Percentiles rank a stretch among this genome's conserved stretches.
phyloP scores from a whole-genome alignment of 2,888 invertebrate genomes.

The Metalampra italica region DNA sequence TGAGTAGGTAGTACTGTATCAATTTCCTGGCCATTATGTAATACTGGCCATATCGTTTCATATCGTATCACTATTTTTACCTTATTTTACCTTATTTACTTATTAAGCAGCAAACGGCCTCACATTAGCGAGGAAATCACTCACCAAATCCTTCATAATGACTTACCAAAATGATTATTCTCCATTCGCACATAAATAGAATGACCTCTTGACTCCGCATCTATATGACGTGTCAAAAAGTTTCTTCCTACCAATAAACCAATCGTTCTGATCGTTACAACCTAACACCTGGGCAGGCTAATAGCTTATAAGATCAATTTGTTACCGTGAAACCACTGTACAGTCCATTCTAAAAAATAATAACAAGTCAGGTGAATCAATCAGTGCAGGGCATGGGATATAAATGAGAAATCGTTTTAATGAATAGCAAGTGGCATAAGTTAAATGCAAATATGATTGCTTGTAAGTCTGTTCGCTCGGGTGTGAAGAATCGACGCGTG shows the following conservation, averaged over 20 bases:
- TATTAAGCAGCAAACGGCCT: too few species aligned
- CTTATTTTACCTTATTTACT: too few species aligned
- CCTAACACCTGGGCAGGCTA: slow-evolving; percentile 1
- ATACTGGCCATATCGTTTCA: too few species aligned
- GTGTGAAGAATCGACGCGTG: slow-evolving; percentile 33
- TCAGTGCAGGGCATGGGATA: background rate
- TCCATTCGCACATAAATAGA: background rate
- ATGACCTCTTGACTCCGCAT: background rate
- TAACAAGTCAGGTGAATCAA: background rate
- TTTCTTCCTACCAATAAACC: background rate
- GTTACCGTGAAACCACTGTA: slow-evolving; percentile 4
- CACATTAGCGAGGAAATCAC: too few species aligned
- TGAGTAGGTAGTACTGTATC: too few species aligned
- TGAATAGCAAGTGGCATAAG: slow-evolving; percentile 20
- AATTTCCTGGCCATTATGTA: too few species aligned
- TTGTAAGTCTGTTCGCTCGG: slow-evolving; percentile 26
- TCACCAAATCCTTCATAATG: too few species aligned
- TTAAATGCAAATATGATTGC: slow-evolving; percentile 29
- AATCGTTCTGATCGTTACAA: background rate
- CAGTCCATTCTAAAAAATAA: background rate
- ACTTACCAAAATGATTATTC: too few species aligned
- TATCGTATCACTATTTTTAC: too few species aligned
- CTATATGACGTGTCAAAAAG: background rate
- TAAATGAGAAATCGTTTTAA: slow-evolving; percentile 13
- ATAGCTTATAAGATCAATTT: slow-evolving; percentile 1